A percentile compares a stretch with the other conserved stretches of the same genome.
Conservation (phyloP, 2,797 vertebrate genomes). For the Sebastes nivosus region DNA sequence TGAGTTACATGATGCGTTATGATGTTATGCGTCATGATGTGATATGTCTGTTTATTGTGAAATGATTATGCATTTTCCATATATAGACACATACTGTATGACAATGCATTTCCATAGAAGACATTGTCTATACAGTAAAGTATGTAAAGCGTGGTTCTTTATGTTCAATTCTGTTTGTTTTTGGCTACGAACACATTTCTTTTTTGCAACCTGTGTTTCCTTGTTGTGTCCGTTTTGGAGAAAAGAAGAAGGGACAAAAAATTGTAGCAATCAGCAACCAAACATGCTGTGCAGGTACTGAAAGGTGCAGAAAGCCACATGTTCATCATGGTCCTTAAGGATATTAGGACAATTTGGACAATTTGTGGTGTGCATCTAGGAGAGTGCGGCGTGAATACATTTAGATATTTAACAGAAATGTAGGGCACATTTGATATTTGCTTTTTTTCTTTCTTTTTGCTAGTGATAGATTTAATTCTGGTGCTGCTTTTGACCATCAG, state of each 20-base stretch:
- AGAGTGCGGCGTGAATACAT: slow-evolving; percentile 6
- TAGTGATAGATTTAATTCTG: not conserved
- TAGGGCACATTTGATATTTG: not conserved
- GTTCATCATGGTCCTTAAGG: not conserved
- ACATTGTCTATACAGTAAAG: not conserved
- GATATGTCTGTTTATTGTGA: not conserved
- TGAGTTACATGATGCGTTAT: not conserved
- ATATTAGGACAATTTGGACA: slow-evolving; percentile 24
- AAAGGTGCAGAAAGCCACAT: slow-evolving; percentile 5
- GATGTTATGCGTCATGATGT: not conserved
- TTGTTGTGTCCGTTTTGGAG: not conserved
- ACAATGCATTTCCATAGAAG: not conserved
- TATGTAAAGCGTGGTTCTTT: not conserved
- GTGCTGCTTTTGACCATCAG: not conserved
- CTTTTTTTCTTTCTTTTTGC: not conserved
- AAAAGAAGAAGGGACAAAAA: not conserved
- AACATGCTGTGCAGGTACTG: slow-evolving; percentile 1
- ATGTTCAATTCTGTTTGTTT: not conserved
- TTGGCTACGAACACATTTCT: not conserved
- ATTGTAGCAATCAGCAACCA: not conserved
- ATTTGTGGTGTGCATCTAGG: slow-evolving; percentile 1
- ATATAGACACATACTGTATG: not conserved
- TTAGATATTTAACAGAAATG: slow-evolving; percentile 8
- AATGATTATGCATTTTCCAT: not conserved
- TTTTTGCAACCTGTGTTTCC: not conserved